Evolutionary conservation across 2,888 invertebrate genomes (phyloP), one percentile per base, ranked within the genome.

Genomic region (Augochlorella aurata): DNA sequence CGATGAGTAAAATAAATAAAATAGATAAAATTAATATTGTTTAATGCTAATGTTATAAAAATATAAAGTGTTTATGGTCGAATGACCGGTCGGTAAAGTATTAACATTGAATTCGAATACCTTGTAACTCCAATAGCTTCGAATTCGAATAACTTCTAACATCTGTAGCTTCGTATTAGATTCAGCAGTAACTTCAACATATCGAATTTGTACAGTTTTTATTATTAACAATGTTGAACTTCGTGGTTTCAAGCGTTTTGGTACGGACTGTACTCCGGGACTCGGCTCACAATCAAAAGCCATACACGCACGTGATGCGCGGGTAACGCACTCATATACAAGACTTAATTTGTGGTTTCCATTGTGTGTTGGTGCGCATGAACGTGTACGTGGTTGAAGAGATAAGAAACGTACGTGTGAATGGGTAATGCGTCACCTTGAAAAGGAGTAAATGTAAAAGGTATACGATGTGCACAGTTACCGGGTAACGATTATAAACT

Each of bases 381-480:
- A 52, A 78, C 58, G 74, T 66, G 69, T 50, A 73, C 54, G 74
- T 71, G 24, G n/a, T 0, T 70, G 45, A 45, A 74, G 29, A 63
- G 78, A 80, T 74, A 77, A 76, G 65, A 76, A 65, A 24, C 70
- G 76, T 83, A 77, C 80, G 81, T 83, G 86, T 88, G 88, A 88
- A 88, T 88, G 88, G 85, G 82, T 81, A 65, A 83, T 81, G 78
- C 83, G 81, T 88, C 81, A 85, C 88, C 86, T 88, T 88, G 87
- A 86, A 83, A 81, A 81, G 79, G 78, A 82, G 84, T 80, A 80
- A 81, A 81, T 82, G 81, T 82, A 82, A 83, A 83, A 83, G 66
- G 79, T 76, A 78, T 80, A 50, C 50, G 79, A 77, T 85, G 78
- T 63, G 16, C 61, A 63, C 16, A 21, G 49, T 49, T 52, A 74